Percentiles rank a stretch among this genome's conserved stretches.
phyloP scores from a whole-genome alignment of 2,888 invertebrate genomes.

The Apodemia mormo region DNA sequence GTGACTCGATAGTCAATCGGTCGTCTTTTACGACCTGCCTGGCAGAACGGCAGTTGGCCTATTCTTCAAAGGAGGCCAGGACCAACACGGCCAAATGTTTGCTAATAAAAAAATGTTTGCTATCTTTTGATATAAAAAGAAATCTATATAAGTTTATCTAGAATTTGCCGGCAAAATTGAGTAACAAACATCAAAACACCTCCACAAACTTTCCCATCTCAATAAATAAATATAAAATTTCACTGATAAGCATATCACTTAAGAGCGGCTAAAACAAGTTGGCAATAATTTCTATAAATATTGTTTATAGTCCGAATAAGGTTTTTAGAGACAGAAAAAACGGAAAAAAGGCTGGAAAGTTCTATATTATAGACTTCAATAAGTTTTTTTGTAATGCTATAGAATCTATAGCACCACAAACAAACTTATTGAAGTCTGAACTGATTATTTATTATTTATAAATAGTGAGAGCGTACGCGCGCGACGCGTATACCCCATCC shows the following conservation, averaged over 20 bases:
- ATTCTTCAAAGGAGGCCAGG: too few relatives aligned
- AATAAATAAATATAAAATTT: neutral
- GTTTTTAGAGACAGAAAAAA: neutral
- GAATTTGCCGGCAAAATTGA: neutral
- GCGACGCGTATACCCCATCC: too few relatives aligned
- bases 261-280: neutral
- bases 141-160: too few relatives aligned
- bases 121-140: too few relatives aligned
- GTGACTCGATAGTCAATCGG: too few relatives aligned
- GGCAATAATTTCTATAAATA: neutral
- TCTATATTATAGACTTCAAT: neutral
- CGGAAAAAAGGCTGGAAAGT: neutral
- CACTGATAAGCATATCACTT: neutral
- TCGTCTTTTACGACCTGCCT: too few relatives aligned
- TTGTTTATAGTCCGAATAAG: neutral
- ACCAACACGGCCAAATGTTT: too few relatives aligned
- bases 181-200: neutral
- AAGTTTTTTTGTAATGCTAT: neutral
- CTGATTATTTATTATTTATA: too few relatives aligned
- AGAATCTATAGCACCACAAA: neutral
- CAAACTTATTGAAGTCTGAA: neutral
- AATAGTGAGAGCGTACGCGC: too few relatives aligned
- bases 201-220: neutral
- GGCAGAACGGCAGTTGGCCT: too few relatives aligned
- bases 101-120: too few relatives aligned